These are phyloP conservation scores for Drosophila greeni DNA, from an alignment of 2,888 invertebrate species.

Conservation along the genomic window DNA sequence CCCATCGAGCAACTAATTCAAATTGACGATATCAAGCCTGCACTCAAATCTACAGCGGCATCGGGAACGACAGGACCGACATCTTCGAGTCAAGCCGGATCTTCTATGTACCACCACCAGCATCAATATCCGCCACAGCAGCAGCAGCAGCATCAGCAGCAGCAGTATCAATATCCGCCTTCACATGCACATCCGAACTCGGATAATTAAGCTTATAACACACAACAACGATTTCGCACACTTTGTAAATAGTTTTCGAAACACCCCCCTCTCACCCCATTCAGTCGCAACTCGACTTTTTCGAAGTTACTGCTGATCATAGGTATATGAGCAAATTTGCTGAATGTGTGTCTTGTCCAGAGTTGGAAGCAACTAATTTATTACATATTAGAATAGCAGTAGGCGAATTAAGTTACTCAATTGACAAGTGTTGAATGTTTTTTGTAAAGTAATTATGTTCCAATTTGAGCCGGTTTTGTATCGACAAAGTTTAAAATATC, in stretches of 20 bases:
- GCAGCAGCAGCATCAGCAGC: constrained; percentile 35
- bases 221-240: constrained; percentile 32
- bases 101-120: constrained; percentile 52
- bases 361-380: constrained; percentile 62
- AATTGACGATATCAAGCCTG: constrained; percentile 82
- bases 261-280: constrained; percentile 52
- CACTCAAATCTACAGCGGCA: constrained; percentile 64
- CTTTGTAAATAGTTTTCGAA: constrained; percentile 67
- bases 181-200: constrained; percentile 44
- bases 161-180: constrained; percentile 39
- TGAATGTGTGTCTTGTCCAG: constrained; percentile 73
- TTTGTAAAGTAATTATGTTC: constrained; percentile 5
- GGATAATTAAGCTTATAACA: constrained; percentile 56
- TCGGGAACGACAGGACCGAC: constrained; percentile 41
- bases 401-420: constrained; percentile 22
- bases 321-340: constrained; percentile 65
- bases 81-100: constrained; percentile 50
- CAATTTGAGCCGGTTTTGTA: constrained; percentile 19
- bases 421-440: constrained; percentile 11
- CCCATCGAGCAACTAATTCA: constrained; percentile 90
- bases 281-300: constrained; percentile 40
- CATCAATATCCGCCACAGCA: constrained; percentile 29
- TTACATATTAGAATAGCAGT: constrained; percentile 32
- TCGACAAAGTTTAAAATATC: background rate
- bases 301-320: constrained; percentile 50